Conservation (phyloP, 1,140 invertebrate genomes). For the Solen grandis region DNA sequence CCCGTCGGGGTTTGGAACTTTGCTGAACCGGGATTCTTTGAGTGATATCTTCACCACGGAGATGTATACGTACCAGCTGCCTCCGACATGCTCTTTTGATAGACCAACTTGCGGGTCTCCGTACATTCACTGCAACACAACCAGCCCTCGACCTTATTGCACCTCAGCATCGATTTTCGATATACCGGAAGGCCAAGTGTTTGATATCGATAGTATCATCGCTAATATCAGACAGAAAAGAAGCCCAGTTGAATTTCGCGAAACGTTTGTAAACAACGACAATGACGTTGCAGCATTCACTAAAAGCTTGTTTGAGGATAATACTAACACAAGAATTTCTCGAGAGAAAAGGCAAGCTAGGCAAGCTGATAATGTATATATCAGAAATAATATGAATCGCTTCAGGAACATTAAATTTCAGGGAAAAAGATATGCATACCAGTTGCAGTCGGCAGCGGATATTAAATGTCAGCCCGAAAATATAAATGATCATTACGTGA, state of each 20-base stretch:
- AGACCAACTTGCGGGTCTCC: conserved; percentile 68
- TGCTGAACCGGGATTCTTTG: conserved; percentile 67
- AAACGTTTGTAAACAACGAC: not conserved
- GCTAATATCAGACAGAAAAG: not conserved
- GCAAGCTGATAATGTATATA: too few relatives aligned
- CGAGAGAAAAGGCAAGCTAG: too few relatives aligned
- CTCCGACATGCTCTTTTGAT: conserved; percentile 63
- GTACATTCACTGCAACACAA: conserved; percentile 60
- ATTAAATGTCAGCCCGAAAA: conserved; percentile 48
- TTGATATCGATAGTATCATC: conserved; percentile 26
- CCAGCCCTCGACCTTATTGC: conserved; percentile 51
- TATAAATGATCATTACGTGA: conserved; percentile 49
- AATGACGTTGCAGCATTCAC: not conserved
- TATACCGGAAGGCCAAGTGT: conserved; percentile 16
- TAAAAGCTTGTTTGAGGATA: conserved; percentile 7
- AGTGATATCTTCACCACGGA: conserved; percentile 64
- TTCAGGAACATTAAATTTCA: too few relatives aligned
- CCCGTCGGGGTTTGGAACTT: conserved; percentile 67
- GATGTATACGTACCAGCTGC: conserved; percentile 69
- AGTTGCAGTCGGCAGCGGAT: conserved; percentile 54
- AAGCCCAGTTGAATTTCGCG: not conserved
- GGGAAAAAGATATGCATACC: conserved; percentile 50
- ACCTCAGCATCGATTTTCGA: conserved; percentile 49
- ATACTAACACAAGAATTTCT: conserved; percentile 12
- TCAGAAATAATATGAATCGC: too few relatives aligned